phyloP scores from a whole-genome alignment of 2,797 vertebrate genomes.

The Antennarius maculatus region DNA sequence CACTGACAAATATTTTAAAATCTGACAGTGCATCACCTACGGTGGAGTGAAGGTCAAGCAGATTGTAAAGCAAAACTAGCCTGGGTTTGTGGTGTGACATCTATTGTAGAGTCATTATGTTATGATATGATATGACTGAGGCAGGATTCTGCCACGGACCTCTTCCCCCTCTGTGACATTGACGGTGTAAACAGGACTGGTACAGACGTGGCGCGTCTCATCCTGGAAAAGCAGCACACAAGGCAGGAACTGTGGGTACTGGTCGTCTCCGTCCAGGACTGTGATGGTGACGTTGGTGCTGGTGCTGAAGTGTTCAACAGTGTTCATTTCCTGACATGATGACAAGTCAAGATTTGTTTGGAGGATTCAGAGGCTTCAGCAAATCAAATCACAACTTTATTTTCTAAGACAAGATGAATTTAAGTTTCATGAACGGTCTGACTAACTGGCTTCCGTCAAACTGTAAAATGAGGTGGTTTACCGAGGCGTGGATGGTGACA shows the following conservation, averaged over 20 bases:
- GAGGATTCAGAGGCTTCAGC: not conserved
- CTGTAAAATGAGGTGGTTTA: constrained; percentile 49
- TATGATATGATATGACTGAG: not conserved
- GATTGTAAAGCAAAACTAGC: too few relatives aligned
- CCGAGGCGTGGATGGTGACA: constrained; percentile 82
- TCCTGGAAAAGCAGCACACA: constrained; percentile 76
- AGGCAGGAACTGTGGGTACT: constrained; percentile 86
- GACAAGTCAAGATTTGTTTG: constrained; percentile 6
- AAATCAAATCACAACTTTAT: not conserved
- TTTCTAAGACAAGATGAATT: not conserved
- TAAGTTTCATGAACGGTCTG: not conserved
- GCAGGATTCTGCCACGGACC: constrained; percentile 59
- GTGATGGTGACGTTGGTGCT: constrained; percentile 73
- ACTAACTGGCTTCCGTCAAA: not conserved
- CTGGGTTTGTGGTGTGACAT: not conserved
- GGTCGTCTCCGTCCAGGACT: constrained; percentile 83
- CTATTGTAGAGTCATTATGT: not conserved
- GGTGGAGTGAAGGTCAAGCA: not conserved
- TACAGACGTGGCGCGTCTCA: constrained; percentile 71
- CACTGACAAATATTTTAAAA: too few relatives aligned
- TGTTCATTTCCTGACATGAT: constrained; percentile 79
- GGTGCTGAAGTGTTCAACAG: constrained; percentile 75
- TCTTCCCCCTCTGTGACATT: constrained; percentile 80
- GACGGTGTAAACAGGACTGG: constrained; percentile 81
- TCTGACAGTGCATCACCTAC: too few relatives aligned